Evolutionary conservation across 2,797 vertebrate species (phyloP), one percentile per base, ranked within the genome.

Genomic region (Cottoperca gobio): DNA sequence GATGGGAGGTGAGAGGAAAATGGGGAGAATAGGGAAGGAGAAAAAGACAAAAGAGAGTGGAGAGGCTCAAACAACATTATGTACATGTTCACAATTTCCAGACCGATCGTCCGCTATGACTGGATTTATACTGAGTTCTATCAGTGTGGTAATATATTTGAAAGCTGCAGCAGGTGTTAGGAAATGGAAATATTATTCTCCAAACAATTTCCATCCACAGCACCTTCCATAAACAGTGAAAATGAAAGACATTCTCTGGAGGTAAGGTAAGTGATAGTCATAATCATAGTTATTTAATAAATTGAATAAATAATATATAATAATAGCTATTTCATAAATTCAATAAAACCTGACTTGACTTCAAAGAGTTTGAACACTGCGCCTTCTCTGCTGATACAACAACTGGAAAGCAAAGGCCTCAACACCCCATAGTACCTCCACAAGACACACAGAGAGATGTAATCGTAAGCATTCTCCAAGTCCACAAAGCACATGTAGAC

Each of bases 61-160:
- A 71, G 10, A 3, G 23, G 13, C 16, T 70, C 9, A 62, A 40
- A 45, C 11, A 6, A 16, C 57, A 33, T 14, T 54, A 31, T 8
- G 17, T 46, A 37, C 19, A 10, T 19, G 31, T 53, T 72, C 17
- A 63, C 16, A 28, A 1, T 67, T 82, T 73, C 21, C 59, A 63
- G 16, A 61, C 0, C 2, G 14, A 53, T 50, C 0, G 24, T 68
- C 35, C 68, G 14, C 23, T 13, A 5, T 48, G 26, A 60, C 31
- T 58, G 37, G 55, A 46, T 64, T 70, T 13, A 31, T 52, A 16
- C 40, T 33, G 50, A 19, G 0, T 42, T 57, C 57, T 28, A 23
- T 37, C 42, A 54, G 11, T 58, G 39, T 37, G 31, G 31, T 50
- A 3, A 49, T 21, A 13, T 23, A 57, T 57, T 23, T 68, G 8